Evolutionary conservation across 2,888 invertebrate genomes (phyloP), one percentile per base, ranked within the genome.

Genomic region (Pteria penguin): DNA sequence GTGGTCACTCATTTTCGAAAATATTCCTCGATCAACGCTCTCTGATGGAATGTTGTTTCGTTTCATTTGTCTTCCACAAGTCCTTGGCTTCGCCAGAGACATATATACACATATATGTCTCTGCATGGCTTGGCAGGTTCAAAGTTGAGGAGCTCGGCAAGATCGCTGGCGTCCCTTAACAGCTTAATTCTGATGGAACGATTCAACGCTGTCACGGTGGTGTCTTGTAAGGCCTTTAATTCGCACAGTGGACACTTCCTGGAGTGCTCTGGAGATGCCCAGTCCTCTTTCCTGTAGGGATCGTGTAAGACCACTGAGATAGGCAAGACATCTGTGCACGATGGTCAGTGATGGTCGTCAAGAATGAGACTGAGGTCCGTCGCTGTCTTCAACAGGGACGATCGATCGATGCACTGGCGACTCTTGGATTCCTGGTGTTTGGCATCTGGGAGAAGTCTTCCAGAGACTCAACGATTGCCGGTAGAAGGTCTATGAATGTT

Each of bases 401-500:
- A n/a, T n/a, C n/a, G n/a, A n/a, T n/a, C n/a, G n/a, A 36, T 36
- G 45, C 45, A 36, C 45, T 36, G 45, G 45, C 45, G 45, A 36
- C 57, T 5, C 24, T n/a, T 61, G 61, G 61, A 26, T 8, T 61
- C 61, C 61, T 61, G 61, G 61, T 61, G n/a, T 61, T 61, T 29
- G 61, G 61, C 24, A 61, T 8, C n/a, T 61, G 45, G 5, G 45
- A 11, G 45, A 36, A 36, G 14, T 36, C 24, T 4, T 57, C 57
- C 24, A 57, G 24, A n/a, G 57, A n/a, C 5, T 57, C 57, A 14
- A 57, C 14, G n/a, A 57, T 57, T 5, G 57, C 57, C 4, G 57
- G 57, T n/a, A 57, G 57, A n/a, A 57, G 24, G 4, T 57, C 57
- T 14, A 57, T 57, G n/a, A 57, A 57, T n/a, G 24, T 22, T 11